Conservation (phyloP, 2,113 vertebrate genomes). For the rabbit (Oryctolagus cuniculus) region DNA sequence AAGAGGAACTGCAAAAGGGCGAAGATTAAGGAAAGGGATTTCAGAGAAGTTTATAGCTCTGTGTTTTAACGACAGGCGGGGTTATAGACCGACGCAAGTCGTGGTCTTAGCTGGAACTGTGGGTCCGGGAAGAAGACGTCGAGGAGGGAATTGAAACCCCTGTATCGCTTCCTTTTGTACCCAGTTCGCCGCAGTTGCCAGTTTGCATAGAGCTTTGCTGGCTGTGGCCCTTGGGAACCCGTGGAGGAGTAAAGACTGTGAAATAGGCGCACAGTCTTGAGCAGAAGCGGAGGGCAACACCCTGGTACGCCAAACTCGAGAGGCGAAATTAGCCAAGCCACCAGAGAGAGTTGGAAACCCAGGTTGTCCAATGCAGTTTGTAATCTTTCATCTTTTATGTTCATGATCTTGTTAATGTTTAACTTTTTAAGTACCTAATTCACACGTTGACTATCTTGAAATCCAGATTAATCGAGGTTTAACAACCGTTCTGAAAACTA, state of each 20-base stretch:
- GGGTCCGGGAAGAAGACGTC: not conserved
- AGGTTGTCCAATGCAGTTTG: not conserved
- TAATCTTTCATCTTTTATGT: not conserved
- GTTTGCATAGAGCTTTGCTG: not conserved
- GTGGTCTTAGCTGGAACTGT: not conserved
- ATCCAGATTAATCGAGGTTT: not conserved
- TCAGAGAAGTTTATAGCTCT: not conserved
- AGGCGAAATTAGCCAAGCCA: not conserved
- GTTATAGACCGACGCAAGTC: accelerated
- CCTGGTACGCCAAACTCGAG: not conserved
- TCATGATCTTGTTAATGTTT: not conserved
- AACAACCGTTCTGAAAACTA: not conserved
- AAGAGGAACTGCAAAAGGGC: accelerated
- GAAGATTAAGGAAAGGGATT: accelerated
- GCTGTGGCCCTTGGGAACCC: not conserved
- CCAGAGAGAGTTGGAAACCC: not conserved
- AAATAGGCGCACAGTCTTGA: not conserved
- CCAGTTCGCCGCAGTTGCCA: not conserved
- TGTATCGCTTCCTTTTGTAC: not conserved
- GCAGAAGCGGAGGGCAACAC: not conserved
- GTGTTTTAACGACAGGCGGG: not conserved
- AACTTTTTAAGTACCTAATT: not conserved
- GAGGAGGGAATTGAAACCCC: not conserved
- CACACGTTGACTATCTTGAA: not conserved
- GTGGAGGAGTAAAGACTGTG: not conserved